Evolutionary conservation across 2,113 vertebrate genomes (phyloP).

Genomic region (Rhabdornis inornatus): DNA sequence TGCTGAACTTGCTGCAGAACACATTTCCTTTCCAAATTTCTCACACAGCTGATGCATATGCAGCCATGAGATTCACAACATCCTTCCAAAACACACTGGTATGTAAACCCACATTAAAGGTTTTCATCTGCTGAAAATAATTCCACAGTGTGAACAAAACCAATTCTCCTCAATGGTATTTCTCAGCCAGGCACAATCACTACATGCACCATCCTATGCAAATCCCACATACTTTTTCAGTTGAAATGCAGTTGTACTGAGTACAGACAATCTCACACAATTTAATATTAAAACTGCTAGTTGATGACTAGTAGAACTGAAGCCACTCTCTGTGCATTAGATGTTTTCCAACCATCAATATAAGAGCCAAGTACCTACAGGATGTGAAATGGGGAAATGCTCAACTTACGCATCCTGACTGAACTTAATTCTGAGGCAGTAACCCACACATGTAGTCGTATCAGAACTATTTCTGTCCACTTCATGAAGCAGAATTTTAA

Average conservation of each 20-base stretch:
- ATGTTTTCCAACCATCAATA: not conserved
- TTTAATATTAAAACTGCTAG: not conserved
- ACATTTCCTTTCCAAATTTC: not conserved
- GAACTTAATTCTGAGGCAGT: not conserved
- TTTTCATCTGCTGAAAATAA: not conserved
- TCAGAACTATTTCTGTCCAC: not conserved
- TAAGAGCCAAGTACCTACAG: not conserved
- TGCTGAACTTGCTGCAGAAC: not conserved
- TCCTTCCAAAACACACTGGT: not conserved
- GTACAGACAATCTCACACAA: not conserved
- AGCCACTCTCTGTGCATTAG: not conserved
- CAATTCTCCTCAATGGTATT: not conserved
- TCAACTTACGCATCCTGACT: not conserved
- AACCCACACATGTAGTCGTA: rapidly evolving
- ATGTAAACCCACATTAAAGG: not conserved
- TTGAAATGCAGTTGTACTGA: not conserved
- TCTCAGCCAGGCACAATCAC: not conserved
- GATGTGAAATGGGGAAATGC: not conserved
- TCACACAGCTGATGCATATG: rapidly evolving
- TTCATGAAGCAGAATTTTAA: not conserved
- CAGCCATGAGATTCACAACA: not conserved
- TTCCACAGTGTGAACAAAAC: not conserved
- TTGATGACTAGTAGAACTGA: not conserved
- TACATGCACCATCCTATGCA: not conserved
- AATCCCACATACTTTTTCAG: not conserved